Evolutionary conservation across 2,113 vertebrate genomes (phyloP).

Genomic region (Tachuris rubrigastra): DNA sequence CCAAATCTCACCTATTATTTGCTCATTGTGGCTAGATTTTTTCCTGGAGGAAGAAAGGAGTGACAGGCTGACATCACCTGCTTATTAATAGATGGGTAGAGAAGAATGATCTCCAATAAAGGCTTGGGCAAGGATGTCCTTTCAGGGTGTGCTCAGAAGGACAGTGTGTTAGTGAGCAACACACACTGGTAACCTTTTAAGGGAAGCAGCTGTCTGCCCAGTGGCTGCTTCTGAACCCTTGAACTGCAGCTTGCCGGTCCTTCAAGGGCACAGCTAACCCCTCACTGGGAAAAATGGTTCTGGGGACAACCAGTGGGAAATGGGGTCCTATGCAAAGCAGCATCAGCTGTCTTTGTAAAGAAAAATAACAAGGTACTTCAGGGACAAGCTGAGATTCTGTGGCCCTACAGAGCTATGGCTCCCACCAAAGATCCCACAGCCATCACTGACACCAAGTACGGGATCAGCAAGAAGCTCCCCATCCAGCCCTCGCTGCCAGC

Average conservation of each 20-base stretch:
- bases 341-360: background rate
- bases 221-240: background rate
- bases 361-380: background rate
- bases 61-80: conserved; percentile 63
- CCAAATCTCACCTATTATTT: conserved; percentile 60
- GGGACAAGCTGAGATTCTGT: background rate
- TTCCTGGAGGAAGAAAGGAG: conserved; percentile 37
- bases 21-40: conserved; percentile 70
- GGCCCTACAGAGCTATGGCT: background rate
- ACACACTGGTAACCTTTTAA: background rate
- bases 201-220: background rate
- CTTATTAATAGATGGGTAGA: conserved; percentile 47
- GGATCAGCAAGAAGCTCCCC: background rate
- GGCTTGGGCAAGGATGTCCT: background rate
- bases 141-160: background rate
- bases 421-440: background rate
- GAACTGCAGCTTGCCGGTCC: background rate
- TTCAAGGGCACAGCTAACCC: background rate
- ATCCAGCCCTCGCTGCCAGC: fast-evolving
- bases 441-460: background rate
- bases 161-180: background rate
- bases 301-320: background rate
- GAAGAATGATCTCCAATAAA: conserved; percentile 26
- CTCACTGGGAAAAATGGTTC: background rate
- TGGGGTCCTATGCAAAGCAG: background rate